Percentiles rank a stretch among this genome's conserved stretches.
phyloP scores from a whole-genome alignment of 2,888 invertebrate genomes.

The Agriotes lineatus region DNA sequence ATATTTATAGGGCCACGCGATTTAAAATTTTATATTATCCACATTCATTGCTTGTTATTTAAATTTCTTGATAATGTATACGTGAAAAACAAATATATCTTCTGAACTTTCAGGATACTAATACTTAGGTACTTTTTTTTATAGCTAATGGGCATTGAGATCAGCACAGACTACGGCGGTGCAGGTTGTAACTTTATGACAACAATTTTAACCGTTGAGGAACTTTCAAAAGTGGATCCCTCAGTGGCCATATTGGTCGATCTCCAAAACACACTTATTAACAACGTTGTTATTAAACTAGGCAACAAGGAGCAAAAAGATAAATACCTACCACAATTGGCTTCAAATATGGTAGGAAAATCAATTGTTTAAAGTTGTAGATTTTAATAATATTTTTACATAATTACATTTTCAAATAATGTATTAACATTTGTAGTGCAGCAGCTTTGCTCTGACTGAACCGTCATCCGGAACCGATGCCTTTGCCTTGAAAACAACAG shows the following conservation, averaged over 20 bases:
- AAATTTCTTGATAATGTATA: too few relatives aligned
- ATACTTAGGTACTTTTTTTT: too few relatives aligned
- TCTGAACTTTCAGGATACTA: too few relatives aligned
- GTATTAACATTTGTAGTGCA: constrained; percentile 78
- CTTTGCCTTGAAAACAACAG: constrained; percentile 92
- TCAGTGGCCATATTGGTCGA: constrained; percentile 90
- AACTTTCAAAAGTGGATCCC: constrained; percentile 93
- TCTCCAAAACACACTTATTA: constrained; percentile 95
- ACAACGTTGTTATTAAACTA: constrained; percentile 84
- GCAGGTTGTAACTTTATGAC: constrained; percentile 91
- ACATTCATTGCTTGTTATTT: too few relatives aligned
- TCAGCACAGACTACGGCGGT: constrained; percentile 88
- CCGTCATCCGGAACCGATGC: constrained; percentile 95
- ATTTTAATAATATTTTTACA: too few relatives aligned
- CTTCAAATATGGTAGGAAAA: constrained; percentile 80
- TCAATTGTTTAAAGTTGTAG: background rate
- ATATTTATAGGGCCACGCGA: too few relatives aligned
- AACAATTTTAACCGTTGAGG: constrained; percentile 91
- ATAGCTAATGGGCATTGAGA: constrained; percentile 94
- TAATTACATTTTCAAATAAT: too few relatives aligned
- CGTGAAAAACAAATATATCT: too few relatives aligned
- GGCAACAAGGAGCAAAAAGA: constrained; percentile 91
- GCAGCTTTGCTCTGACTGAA: constrained; percentile 94
- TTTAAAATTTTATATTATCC: too few relatives aligned
- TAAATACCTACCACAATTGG: constrained; percentile 88